phyloP scores from a whole-genome alignment of 2,113 vertebrate genomes.

The Apteryx mantelli region DNA sequence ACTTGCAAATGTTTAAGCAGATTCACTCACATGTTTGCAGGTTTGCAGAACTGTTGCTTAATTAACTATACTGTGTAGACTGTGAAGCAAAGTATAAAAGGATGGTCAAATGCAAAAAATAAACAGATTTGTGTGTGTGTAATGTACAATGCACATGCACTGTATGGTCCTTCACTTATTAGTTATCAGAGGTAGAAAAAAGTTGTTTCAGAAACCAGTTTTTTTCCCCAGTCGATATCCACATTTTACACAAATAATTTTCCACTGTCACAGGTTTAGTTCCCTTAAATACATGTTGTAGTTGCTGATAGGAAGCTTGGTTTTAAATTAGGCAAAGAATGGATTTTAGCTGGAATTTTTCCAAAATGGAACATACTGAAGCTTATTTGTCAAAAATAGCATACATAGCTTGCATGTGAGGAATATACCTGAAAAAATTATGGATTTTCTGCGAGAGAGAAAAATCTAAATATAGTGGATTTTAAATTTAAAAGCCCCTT shows the following conservation, averaged over 20 bases:
- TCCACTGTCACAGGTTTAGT: background rate
- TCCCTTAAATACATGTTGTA: background rate
- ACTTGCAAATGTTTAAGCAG: background rate
- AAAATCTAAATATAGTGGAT: background rate
- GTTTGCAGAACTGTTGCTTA: background rate
- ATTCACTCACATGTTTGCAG: background rate
- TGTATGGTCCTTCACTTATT: background rate
- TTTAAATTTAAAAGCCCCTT: conserved; percentile 4
- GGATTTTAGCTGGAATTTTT: background rate
- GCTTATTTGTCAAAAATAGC: background rate
- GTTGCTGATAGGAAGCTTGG: background rate
- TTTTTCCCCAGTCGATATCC: background rate
- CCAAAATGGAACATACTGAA: background rate
- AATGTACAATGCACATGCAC: background rate
- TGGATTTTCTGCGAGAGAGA: background rate
- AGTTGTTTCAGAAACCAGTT: background rate
- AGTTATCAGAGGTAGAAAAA: background rate
- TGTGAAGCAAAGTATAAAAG: background rate
- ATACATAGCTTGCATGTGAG: background rate
- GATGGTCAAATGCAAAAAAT: background rate
- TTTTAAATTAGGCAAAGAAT: background rate
- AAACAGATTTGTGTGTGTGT: background rate
- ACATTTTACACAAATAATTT: background rate
- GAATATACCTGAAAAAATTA: background rate
- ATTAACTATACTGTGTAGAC: background rate